Evolutionary conservation across 2,888 invertebrate species (phyloP).

Genomic region (Andrena camellia): DNA sequence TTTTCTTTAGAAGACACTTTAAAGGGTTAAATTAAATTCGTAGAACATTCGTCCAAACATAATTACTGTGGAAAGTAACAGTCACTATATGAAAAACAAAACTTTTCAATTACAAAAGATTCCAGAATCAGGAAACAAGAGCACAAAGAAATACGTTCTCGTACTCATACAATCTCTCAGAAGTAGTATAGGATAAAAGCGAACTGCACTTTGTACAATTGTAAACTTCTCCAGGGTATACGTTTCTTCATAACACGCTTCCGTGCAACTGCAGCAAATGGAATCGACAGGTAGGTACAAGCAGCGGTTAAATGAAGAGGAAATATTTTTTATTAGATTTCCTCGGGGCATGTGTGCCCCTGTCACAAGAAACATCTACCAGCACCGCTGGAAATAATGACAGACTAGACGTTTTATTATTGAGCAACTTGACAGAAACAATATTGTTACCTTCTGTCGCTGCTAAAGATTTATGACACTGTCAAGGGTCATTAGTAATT

Average conservation of each 20-base stretch:
- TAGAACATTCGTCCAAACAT: neutral
- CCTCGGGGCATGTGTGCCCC: constrained; percentile 19
- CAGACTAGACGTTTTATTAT: neutral
- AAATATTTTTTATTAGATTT: constrained; percentile 62
- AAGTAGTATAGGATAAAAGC: neutral
- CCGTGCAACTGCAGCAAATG: constrained; percentile 37
- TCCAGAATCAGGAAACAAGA: neutral
- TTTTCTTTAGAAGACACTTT: neutral
- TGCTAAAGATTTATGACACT: neutral
- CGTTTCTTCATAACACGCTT: neutral
- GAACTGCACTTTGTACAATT: constrained; percentile 2
- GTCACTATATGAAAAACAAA: neutral
- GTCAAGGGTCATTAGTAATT: neutral
- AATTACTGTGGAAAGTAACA: neutral
- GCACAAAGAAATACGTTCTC: neutral
- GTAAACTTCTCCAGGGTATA: neutral
- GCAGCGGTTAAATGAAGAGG: constrained; percentile 59
- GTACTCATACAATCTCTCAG: neutral
- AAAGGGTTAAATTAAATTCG: neutral
- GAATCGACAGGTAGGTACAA: constrained; percentile 58
- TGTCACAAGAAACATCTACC: constrained; percentile 32
- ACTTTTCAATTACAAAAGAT: neutral
- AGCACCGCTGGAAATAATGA: neutral
- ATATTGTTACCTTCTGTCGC: neutral
- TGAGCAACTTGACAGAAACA: neutral